Base-by-base conservation (phyloP, 1,140 invertebrate genomes). In the Potamilus streckersoni region DNA sequence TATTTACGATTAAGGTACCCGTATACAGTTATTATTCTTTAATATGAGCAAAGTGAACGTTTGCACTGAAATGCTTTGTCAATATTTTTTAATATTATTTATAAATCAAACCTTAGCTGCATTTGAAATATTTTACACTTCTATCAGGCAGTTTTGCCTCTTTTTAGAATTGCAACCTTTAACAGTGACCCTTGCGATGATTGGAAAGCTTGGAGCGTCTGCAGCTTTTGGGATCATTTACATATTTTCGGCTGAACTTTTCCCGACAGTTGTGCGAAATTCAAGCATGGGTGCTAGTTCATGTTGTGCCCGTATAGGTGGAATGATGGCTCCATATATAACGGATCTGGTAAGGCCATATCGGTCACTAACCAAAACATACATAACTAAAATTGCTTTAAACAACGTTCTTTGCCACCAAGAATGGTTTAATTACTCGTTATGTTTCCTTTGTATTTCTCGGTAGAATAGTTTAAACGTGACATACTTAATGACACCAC, bases 251-350 rank as follows among this genome's bases (percentile, higher is more conserved):
- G 93, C 94, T 19, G 95, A 96, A 90, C 93, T 95, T 84, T 96
- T 95, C 83, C 96, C 96, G 11, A 97, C 96, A 1, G 93, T 94
- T 6, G 93, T 96, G 60, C 90, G 95, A 71, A 95, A 94, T 84
- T 94, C 95, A 0, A 95, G 93, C 0, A 90, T 97, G 69, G 96
- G 96, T 2, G 90, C 94, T 5, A 92, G 94, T 63, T 95, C 95
- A 0, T 94, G 93, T 78, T 93, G 92, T 80, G 95, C 95, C 16
- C 90, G 95, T 75, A 88, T 96, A 72, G 95, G 95, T 17, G 94
- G 94, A 55, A 94, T 95, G 77, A 86, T 94, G 61, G 93, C 94
- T 4, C 94, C 95, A 2, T 86, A 80, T 66, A 76, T 84, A 23
- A 83, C 79, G 2, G 78, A 79, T 65, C 49, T 84, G 78, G 85